Evolutionary conservation across 2,888 invertebrate genomes (phyloP).

Genomic region (Drosophila helvetica): DNA sequence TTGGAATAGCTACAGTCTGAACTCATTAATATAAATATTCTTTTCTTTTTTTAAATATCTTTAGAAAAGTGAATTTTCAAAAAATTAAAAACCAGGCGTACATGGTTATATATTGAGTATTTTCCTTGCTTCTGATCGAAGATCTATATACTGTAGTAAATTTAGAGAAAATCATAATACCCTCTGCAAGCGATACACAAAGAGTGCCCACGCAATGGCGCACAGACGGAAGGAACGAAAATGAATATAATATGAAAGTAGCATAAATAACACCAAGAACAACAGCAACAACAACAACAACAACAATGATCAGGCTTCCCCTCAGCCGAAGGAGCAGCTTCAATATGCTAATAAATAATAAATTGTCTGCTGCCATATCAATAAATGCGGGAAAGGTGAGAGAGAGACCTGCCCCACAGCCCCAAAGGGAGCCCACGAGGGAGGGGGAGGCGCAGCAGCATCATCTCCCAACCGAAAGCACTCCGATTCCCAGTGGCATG

Average conservation of each 20-base stretch:
- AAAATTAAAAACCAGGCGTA: too few relatives aligned
- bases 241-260: slow-evolving; percentile 75
- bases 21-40: too few relatives aligned
- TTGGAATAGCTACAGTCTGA: too few relatives aligned
- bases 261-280: slow-evolving; percentile 67
- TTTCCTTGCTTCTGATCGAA: not conserved
- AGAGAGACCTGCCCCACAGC: not conserved
- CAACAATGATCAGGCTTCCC: slow-evolving; percentile 32
- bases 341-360: slow-evolving; percentile 78
- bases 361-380: slow-evolving; percentile 72
- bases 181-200: slow-evolving; percentile 26
- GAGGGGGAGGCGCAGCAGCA: not conserved
- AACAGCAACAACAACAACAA: slow-evolving; percentile 38
- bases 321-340: slow-evolving; percentile 27
- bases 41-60: too few relatives aligned
- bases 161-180: not conserved
- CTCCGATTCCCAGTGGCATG: not conserved
- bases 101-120: not conserved
- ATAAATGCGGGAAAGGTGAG: slow-evolving; percentile 56
- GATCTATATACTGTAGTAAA: not conserved
- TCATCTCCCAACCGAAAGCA: not conserved
- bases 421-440: too few relatives aligned
- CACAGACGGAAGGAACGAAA: slow-evolving; percentile 68
- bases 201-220: slow-evolving; percentile 51
- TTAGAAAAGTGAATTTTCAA: too few relatives aligned